A percentile compares a stretch with the other conserved stretches of the same genome.
These are phyloP conservation scores for Sarcoramphus papa DNA, from an alignment of 2,797 vertebrate genomes.

Conservation along the genomic window DNA sequence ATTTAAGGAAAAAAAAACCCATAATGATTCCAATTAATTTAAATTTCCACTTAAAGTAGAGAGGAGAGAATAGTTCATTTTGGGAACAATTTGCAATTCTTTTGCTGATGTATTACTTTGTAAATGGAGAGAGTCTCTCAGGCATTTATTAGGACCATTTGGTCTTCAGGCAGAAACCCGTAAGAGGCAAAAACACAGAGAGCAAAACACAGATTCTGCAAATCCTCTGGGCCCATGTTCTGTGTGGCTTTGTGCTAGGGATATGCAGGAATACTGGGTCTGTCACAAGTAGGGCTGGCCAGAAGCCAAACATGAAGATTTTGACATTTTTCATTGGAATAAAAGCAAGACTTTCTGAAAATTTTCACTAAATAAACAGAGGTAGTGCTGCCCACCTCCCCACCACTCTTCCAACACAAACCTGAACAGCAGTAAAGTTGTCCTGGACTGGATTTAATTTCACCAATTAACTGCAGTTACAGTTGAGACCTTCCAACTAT, in stretches of 20 bases:
- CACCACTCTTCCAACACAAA: not conserved
- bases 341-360: not conserved
- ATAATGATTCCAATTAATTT: slow-evolving; percentile 42
- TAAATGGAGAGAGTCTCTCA: not conserved
- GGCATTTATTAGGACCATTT: slow-evolving; percentile 6
- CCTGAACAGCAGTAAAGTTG: not conserved
- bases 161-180: not conserved
- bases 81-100: slow-evolving; percentile 9
- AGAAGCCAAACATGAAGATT: not conserved
- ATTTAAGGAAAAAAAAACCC: not conserved
- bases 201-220: not conserved
- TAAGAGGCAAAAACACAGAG: not conserved
- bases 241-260: not conserved
- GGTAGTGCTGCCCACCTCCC: not conserved
- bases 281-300: not conserved
- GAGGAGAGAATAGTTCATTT: slow-evolving; percentile 3
- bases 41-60: slow-evolving; percentile 16
- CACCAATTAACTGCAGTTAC: not conserved
- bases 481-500: not conserved
- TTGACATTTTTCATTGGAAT: not conserved
- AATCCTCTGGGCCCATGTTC: not conserved
- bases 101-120: slow-evolving; percentile 22
- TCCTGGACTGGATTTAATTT: not conserved
- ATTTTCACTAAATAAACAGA: not conserved
- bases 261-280: not conserved